phyloP scores from a whole-genome alignment of 2,888 invertebrate species.

The Athalia circularis region DNA sequence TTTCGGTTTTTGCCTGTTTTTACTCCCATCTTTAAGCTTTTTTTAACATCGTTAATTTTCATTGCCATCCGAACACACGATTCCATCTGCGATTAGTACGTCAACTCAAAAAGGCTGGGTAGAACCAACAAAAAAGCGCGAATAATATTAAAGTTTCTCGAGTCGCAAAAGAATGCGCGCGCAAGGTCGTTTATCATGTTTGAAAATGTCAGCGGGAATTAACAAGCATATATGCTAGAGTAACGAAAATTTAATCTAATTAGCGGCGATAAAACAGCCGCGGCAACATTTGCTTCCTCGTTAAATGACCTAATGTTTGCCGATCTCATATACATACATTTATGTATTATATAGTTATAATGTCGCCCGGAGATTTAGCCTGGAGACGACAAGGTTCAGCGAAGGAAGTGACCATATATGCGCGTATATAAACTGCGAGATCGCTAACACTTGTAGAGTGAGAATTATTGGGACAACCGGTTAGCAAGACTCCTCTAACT shows the following conservation, averaged over 20 bases:
- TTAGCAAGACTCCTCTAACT: slow-evolving; percentile 40
- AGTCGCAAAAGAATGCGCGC: no score
- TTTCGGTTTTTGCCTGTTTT: no score
- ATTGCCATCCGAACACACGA: no score
- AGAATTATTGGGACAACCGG: slow-evolving; percentile 38
- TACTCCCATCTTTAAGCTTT: no score
- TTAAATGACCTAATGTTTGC: slow-evolving; percentile 19
- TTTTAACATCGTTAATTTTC: no score
- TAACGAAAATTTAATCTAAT: background rate
- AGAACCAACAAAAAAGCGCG: no score
- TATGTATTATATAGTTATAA: background rate
- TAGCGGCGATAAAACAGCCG: slow-evolving; percentile 6
- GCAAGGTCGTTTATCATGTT: no score
- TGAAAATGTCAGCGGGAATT: background rate
- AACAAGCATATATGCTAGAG: background rate
- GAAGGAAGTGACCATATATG: background rate
- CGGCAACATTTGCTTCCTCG: slow-evolving; percentile 16
- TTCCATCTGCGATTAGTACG: no score
- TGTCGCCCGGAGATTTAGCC: background rate
- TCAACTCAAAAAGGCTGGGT: no score
- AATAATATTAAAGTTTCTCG: no score
- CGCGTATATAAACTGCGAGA: background rate
- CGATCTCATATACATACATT: background rate
- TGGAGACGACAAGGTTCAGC: background rate
- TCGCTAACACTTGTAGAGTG: background rate